A percentile compares a stretch with the other conserved stretches of the same genome.
These are phyloP conservation scores for Pipistrellus nathusii DNA, from an alignment of 2,797 vertebrate species.

Conservation along the genomic window DNA sequence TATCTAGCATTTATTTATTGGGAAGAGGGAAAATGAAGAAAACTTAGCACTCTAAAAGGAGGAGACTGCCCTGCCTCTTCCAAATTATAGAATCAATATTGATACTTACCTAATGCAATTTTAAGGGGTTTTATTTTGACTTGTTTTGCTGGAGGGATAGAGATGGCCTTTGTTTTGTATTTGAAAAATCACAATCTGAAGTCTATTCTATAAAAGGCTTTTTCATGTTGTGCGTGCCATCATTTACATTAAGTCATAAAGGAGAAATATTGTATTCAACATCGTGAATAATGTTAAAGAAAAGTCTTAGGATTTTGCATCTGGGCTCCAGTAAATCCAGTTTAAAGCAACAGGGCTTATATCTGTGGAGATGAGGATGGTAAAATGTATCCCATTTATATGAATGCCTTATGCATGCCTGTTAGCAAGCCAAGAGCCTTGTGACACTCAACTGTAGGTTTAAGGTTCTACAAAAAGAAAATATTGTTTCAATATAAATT, in stretches of 20 bases:
- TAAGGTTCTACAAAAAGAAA: slow-evolving; percentile 58
- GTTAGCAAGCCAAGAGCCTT: slow-evolving; percentile 68
- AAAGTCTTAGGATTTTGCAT: slow-evolving; percentile 40
- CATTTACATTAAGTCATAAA: slow-evolving; percentile 57
- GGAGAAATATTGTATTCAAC: slow-evolving; percentile 52
- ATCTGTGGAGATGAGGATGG: slow-evolving; percentile 40
- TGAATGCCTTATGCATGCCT: slow-evolving; percentile 48
- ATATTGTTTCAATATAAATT: slow-evolving; percentile 63
- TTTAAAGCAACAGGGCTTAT: slow-evolving; percentile 57
- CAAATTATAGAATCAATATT: neutral
- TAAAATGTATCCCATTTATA: slow-evolving; percentile 56
- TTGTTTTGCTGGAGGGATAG: slow-evolving; percentile 22
- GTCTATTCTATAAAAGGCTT: slow-evolving; percentile 4
- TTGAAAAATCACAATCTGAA: slow-evolving; percentile 66
- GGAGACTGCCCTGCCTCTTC: neutral
- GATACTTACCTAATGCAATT: neutral
- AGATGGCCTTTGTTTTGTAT: slow-evolving; percentile 48
- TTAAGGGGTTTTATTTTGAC: neutral
- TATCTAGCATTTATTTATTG: slow-evolving; percentile 13
- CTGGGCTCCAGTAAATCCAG: neutral
- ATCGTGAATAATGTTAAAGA: slow-evolving; percentile 57
- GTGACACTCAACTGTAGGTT: slow-evolving; percentile 66
- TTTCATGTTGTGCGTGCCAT: slow-evolving; percentile 31
- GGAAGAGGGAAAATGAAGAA: neutral
- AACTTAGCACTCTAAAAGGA: slow-evolving; percentile 29